Percentiles rank a stretch among this genome's conserved stretches.
These are phyloP conservation scores for Dasypolia templi DNA, from an alignment of 2,888 invertebrate genomes.

Conservation along the genomic window DNA sequence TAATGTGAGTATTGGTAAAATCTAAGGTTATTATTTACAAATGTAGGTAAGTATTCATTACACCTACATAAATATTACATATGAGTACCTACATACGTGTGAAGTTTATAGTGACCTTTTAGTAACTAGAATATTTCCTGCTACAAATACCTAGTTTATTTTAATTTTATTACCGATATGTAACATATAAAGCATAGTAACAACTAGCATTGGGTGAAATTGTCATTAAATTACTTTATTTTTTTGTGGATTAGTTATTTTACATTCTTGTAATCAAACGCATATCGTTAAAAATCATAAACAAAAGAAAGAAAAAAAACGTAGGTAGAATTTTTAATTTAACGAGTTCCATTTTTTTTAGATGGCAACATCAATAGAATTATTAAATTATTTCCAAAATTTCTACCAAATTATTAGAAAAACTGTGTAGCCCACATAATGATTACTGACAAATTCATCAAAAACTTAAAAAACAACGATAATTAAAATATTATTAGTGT, in stretches of 20 bases:
- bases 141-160: slow-evolving; percentile 14
- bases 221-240: slow-evolving; percentile 11
- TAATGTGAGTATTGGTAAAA: not conserved
- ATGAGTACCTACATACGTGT: not conserved
- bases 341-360: not conserved
- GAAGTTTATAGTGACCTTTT: slow-evolving; percentile 13
- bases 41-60: slow-evolving; percentile 9
- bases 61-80: not conserved
- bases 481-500: slow-evolving; percentile 22
- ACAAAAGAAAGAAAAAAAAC: slow-evolving; percentile 6
- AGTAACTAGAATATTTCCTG: slow-evolving; percentile 18
- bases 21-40: slow-evolving; percentile 13
- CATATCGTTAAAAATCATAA: not conserved
- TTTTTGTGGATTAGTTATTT: not conserved
- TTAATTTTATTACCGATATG: no score
- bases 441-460: not conserved
- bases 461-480: slow-evolving; percentile 1
- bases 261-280: slow-evolving; percentile 1
- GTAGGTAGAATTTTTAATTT: not conserved
- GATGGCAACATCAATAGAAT: not conserved
- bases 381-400: no score
- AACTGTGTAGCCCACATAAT: not conserved
- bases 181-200: slow-evolving; percentile 15
- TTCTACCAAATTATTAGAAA: no score
- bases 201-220: not conserved